A percentile compares a stretch with the other conserved stretches of the same genome.
phyloP scores from a whole-genome alignment of 2,888 invertebrate genomes.

The Polymixis lichenea region DNA sequence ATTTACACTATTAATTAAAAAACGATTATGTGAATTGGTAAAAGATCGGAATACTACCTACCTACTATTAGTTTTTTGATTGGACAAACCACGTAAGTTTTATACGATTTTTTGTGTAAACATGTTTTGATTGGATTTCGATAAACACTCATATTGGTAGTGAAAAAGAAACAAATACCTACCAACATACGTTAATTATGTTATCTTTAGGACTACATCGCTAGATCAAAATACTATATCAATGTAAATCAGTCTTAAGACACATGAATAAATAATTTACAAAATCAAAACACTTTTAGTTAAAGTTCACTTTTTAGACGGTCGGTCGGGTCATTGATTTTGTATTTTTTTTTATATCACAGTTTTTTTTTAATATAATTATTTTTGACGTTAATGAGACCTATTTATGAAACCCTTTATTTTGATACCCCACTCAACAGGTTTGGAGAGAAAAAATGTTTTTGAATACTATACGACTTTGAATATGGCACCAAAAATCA shows the following conservation, averaged over 20 bases:
- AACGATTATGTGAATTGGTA: constrained; percentile 16
- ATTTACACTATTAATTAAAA: constrained; percentile 38
- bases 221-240: background rate
- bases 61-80: constrained; percentile 34
- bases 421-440: no score
- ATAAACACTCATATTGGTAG: background rate
- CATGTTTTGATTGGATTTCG: constrained; percentile 27
- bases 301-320: no score
- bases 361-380: no score
- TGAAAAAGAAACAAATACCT: background rate
- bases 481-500: no score
- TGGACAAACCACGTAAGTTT: constrained; percentile 8
- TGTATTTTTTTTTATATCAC: no score
- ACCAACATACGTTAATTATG: background rate
- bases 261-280: no score
- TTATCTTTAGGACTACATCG: background rate
- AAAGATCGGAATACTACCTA: constrained; percentile 14
- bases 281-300: no score
- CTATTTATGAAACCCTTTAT: no score
- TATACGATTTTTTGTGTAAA: constrained; percentile 13
- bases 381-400: no score
- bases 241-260: background rate
- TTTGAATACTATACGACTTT: no score
- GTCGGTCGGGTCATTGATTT: no score
- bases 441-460: no score